Evolutionary conservation across 2,888 invertebrate species (phyloP).

Genomic region (Rosalia funebris): DNA sequence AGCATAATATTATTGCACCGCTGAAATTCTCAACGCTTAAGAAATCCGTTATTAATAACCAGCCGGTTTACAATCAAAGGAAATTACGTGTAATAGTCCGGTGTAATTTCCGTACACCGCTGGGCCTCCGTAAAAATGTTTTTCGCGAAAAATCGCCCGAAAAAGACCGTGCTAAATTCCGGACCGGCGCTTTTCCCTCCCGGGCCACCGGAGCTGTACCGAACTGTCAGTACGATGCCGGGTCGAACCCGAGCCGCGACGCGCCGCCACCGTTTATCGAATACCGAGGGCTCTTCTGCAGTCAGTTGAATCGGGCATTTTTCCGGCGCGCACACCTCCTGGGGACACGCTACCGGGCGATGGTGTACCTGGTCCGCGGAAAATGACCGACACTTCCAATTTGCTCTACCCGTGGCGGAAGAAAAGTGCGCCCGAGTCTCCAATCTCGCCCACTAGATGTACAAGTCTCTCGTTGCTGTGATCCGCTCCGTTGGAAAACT

Average conservation of each 20-base stretch:
- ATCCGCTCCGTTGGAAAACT: not conserved
- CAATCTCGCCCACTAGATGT: not conserved
- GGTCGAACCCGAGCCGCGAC: constrained; percentile 55
- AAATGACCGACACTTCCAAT: constrained; percentile 33
- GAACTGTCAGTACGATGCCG: constrained; percentile 57
- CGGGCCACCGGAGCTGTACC: constrained; percentile 59
- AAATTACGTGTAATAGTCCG: too few relatives aligned
- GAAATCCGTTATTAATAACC: too few relatives aligned
- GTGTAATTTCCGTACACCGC: too few relatives aligned
- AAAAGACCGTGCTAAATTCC: constrained; percentile 51
- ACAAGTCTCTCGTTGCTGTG: constrained; percentile 4
- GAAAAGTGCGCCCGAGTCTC: constrained; percentile 44
- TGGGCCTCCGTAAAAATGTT: not conserved
- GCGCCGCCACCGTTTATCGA: too few relatives aligned
- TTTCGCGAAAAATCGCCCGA: not conserved
- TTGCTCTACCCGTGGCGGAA: constrained; percentile 54
- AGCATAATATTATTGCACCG: too few relatives aligned
- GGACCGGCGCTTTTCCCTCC: constrained; percentile 67
- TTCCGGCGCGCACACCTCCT: constrained; percentile 5
- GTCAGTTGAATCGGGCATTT: constrained; percentile 8
- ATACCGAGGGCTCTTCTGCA: constrained; percentile 25
- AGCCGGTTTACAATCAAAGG: too few relatives aligned
- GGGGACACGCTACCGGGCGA: not conserved
- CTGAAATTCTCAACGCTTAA: too few relatives aligned
- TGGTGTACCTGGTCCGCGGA: not conserved